Conservation (phyloP, 2,113 vertebrate species). For the Cololabis saira region DNA sequence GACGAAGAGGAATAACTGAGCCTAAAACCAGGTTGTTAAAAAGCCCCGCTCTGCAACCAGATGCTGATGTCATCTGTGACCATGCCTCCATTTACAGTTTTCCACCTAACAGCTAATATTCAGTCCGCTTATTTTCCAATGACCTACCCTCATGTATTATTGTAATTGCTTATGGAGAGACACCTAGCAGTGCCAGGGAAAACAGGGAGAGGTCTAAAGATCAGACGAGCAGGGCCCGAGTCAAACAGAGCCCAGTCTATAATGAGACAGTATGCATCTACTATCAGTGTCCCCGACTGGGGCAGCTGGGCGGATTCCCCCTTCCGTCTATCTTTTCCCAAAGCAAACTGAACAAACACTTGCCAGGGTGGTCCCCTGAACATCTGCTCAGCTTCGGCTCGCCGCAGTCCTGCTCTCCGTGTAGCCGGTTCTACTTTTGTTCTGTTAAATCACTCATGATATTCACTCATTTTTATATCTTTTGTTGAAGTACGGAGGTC, state of each 20-base stretch:
- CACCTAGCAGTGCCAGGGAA: conserved; percentile 31
- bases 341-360: conserved; percentile 64
- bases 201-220: conserved; percentile 55
- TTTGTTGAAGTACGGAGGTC: conserved; percentile 5
- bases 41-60: conserved; percentile 51
- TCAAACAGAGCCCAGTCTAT: conserved; percentile 31
- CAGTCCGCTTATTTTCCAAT: conserved; percentile 52
- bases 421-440: conserved; percentile 23
- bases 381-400: conserved; percentile 63
- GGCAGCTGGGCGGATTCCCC: conserved; percentile 40
- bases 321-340: conserved; percentile 48
- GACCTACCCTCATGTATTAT: conserved; percentile 20
- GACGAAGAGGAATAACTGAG: conserved; percentile 30
- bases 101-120: conserved; percentile 53
- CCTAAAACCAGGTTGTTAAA: conserved; percentile 27
- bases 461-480: neutral
- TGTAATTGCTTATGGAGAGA: conserved; percentile 39
- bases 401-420: conserved; percentile 32
- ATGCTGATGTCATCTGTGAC: conserved; percentile 55
- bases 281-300: conserved; percentile 39
- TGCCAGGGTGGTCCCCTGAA: conserved; percentile 69
- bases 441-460: conserved; percentile 20
- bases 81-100: conserved; percentile 50
- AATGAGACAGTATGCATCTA: conserved; percentile 44
- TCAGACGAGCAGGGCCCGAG: conserved; percentile 50